These are phyloP conservation scores for Lipophrys pholis DNA, from an alignment of 2,113 vertebrate genomes.

Conservation along the genomic window DNA sequence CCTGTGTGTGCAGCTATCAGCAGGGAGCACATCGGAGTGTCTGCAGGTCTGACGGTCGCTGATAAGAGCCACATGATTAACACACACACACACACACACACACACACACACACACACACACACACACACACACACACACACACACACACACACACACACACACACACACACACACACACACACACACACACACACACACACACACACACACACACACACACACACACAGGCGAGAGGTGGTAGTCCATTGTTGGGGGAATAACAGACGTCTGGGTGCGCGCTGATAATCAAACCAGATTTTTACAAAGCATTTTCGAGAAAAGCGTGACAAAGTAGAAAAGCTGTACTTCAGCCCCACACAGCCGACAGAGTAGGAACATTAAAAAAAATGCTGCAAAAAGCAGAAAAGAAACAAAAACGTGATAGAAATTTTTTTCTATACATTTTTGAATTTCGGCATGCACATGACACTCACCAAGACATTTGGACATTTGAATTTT, in stretches of 20 bases:
- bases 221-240: slow-evolving; percentile 41
- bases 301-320: slow-evolving; percentile 61
- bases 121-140: slow-evolving; percentile 15
- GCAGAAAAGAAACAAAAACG: not conserved
- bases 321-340: slow-evolving; percentile 52
- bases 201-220: slow-evolving; percentile 14
- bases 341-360: slow-evolving; percentile 31
- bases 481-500: too few relatives aligned
- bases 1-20: slow-evolving; percentile 74
- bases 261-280: slow-evolving; percentile 75
- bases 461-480: too few relatives aligned
- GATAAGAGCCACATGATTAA: slow-evolving; percentile 80
- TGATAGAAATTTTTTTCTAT: too few relatives aligned
- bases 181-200: slow-evolving; percentile 27
- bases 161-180: slow-evolving; percentile 33
- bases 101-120: slow-evolving; percentile 15
- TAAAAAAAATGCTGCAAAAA: slow-evolving; percentile 14
- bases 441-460: too few relatives aligned
- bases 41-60: slow-evolving; percentile 79
- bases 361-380: slow-evolving; percentile 20
- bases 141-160: slow-evolving; percentile 14
- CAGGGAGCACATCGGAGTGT: slow-evolving; percentile 77
- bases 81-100: slow-evolving; percentile 37
- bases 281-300: slow-evolving; percentile 78
- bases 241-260: slow-evolving; percentile 75